A percentile compares a stretch with the other conserved stretches of the same genome.
These are phyloP conservation scores for Callyntrura sp. DNA, from an alignment of 2,888 invertebrate species.

Conservation along the genomic window DNA sequence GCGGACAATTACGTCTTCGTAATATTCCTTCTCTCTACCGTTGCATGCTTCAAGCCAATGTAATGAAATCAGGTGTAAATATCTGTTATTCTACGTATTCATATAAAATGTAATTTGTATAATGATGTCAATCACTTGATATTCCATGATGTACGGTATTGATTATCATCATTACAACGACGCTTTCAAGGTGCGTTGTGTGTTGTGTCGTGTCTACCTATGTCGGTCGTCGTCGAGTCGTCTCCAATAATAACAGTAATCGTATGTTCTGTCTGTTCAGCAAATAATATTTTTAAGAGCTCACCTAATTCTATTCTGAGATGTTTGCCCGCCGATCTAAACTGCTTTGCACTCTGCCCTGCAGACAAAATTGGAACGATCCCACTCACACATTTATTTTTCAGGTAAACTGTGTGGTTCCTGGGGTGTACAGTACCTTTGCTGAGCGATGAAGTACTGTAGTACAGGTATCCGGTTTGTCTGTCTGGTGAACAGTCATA, in stretches of 20 bases:
- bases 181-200: conserved; percentile 16
- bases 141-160: background rate
- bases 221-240: background rate
- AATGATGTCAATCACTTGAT: conserved; percentile 10
- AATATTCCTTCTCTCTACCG: background rate
- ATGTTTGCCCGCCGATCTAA: background rate
- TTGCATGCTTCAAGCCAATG: background rate
- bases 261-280: background rate
- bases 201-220: conserved; percentile 4
- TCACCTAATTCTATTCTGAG: background rate
- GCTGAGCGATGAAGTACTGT: conserved; percentile 1
- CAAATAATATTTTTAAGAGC: background rate
- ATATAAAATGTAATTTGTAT: conserved; percentile 9
- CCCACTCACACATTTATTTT: background rate
- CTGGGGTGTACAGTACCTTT: background rate
- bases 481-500: background rate
- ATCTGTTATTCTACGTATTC: background rate
- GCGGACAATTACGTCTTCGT: background rate
- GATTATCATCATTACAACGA: background rate
- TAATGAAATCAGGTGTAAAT: conserved; percentile 28
- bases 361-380: background rate
- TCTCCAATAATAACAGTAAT: background rate
- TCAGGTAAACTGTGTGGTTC: background rate
- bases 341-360: too few species aligned
- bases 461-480: background rate